A percentile compares a stretch with the other conserved stretches of the same genome.
Evolutionary conservation across 2,113 vertebrate species (phyloP).

Genomic region (Atlantisia rogersi): DNA sequence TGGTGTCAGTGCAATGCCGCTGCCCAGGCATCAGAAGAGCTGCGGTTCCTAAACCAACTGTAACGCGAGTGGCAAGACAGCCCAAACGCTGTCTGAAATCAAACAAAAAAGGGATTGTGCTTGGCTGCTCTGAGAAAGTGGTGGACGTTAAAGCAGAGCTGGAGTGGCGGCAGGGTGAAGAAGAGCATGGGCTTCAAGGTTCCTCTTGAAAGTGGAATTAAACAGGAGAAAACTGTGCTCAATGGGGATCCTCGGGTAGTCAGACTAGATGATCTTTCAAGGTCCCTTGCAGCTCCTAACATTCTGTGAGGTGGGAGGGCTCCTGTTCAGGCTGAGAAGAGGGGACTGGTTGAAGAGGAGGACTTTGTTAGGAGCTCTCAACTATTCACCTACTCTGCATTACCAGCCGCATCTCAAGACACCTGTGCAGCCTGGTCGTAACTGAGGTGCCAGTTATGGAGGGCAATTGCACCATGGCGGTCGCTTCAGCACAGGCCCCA

Average conservation of each 20-base stretch:
- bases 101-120: background rate
- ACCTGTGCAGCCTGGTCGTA: rapidly evolving
- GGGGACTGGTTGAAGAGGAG: background rate
- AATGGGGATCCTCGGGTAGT: background rate
- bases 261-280: no score
- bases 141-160: background rate
- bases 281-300: no score
- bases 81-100: background rate
- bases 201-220: background rate
- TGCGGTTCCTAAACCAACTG: background rate
- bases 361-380: background rate
- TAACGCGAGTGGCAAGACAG: background rate
- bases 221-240: background rate
- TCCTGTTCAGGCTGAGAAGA: background rate
- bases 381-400: background rate
- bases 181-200: background rate
- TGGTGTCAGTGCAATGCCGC: background rate
- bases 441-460: background rate
- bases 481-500: background rate
- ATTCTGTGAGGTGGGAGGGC: no score
- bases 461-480: background rate
- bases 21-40: background rate
- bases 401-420: background rate
- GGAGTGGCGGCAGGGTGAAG: background rate
- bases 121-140: background rate